Percentiles rank a stretch among this genome's conserved stretches.
Evolutionary conservation across 2,888 invertebrate genomes (phyloP).

Genomic region (Metalampra italica): DNA sequence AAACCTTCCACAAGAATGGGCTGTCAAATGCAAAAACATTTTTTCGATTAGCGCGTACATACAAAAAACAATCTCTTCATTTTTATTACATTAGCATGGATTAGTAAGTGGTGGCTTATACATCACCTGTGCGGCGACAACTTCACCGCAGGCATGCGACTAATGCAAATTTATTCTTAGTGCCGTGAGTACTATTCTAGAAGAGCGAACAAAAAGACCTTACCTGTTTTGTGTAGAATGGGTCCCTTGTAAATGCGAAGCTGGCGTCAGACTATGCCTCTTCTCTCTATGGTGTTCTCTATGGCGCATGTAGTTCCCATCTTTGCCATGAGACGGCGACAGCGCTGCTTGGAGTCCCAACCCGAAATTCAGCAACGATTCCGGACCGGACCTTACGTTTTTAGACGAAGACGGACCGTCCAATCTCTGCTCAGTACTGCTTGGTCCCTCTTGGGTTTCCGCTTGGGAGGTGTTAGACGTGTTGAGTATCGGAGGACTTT

Average conservation of each 20-base stretch:
- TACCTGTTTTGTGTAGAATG: constrained; percentile 62
- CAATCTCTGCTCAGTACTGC: constrained; percentile 39
- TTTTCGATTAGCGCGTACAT: no score
- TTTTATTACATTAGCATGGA: no score
- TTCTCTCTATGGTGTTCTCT: constrained; percentile 68
- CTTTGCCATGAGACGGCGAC: constrained; percentile 61
- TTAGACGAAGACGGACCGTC: constrained; percentile 62
- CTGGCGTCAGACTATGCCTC: constrained; percentile 75
- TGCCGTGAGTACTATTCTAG: no score
- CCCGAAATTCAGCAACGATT: constrained; percentile 58
- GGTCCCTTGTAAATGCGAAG: constrained; percentile 54
- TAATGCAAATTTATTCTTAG: no score
- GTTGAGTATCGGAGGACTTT: constrained; percentile 58
- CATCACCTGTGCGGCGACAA: no score
- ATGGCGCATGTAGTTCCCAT: constrained; percentile 45
- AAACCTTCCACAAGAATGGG: no score
- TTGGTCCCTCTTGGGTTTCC: constrained; percentile 5
- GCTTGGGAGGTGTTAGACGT: constrained; percentile 28
- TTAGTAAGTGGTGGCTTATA: no score
- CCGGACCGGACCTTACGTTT: constrained; percentile 48
- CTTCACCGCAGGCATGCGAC: no score
- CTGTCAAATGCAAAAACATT: no score
- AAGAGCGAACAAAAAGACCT: constrained; percentile 14
- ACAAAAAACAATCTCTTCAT: no score
- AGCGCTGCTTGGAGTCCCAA: constrained; percentile 59